Conservation (phyloP, 2,797 vertebrate genomes). For the Onychomys leucogaster region DNA sequence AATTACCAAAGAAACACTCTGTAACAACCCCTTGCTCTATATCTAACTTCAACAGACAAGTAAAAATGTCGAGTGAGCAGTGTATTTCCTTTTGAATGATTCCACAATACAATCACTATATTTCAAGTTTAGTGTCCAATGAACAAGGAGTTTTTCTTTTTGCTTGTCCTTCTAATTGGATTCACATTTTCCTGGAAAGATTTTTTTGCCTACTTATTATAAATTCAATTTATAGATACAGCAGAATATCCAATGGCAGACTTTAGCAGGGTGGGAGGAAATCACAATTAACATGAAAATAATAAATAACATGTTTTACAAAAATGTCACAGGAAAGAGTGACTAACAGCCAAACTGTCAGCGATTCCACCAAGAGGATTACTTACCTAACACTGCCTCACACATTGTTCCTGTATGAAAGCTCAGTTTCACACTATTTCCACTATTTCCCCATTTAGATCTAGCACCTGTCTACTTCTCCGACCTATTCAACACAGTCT, state of each 20-base stretch:
- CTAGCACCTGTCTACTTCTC: constrained; percentile 36
- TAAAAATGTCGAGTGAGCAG: constrained; percentile 49
- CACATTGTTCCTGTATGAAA: constrained; percentile 21
- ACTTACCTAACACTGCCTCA: constrained; percentile 23
- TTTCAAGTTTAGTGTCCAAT: constrained; percentile 53
- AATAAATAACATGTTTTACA: constrained; percentile 57
- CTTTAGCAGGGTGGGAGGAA: neutral
- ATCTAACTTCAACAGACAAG: constrained; percentile 41
- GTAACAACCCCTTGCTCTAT: constrained; percentile 39
- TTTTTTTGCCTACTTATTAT: neutral
- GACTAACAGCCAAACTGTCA: constrained; percentile 42
- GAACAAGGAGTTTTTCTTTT: constrained; percentile 63
- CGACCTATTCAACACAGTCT: constrained; percentile 41
- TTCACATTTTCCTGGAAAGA: neutral
- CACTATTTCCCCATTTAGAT: constrained; percentile 42
- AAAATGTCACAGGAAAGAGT: constrained; percentile 64
- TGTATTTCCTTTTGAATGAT: constrained; percentile 52
- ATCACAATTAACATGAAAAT: constrained; percentile 53
- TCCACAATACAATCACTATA: constrained; percentile 22
- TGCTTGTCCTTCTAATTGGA: constrained; percentile 41
- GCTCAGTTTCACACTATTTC: constrained; percentile 32
- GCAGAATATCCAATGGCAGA: constrained; percentile 54
- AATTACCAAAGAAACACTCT: constrained; percentile 44
- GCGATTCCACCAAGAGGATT: constrained; percentile 43
- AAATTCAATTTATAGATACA: constrained; percentile 8